Base-by-base conservation (phyloP, 1,140 invertebrate genomes). In the Acromyrmex charruanus region DNA sequence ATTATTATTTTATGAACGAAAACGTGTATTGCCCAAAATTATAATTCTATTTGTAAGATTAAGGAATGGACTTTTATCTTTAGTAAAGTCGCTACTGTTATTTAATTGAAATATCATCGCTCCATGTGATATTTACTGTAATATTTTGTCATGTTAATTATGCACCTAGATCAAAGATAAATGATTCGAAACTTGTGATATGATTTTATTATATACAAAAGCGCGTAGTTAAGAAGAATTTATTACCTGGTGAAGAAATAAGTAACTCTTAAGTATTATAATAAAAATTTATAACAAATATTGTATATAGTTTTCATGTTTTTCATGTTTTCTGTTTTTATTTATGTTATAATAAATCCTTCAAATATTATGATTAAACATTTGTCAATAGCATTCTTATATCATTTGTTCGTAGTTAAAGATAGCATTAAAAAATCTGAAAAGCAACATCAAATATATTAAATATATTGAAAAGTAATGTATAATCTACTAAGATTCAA, bases 51-150 rank as follows among this genome's bases (percentile, higher is more conserved):
- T 49, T 12, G 9, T 79, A 77, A 86, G 66, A 86, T 49, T 51
- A 59, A 61, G n/a, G 4, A 51, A 18, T 21, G 3, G 12, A 82
- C 51, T 55, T 51, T 28, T 66, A 58, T 66, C 58, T 51, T 66
- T 65, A 35, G 21, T 28, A 39, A 49, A 77, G 49, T 75, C 72
- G 39, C 72, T 82, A 53, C 31, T 35, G 16, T 86, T 25, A 90
- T 88, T 88, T 82, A 66, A 90, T 82, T 88, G 25, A 89, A 91
- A 86, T 91, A 86, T 91, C 88, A 84, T 92, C 25, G 84, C 86
- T 90, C 81, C 80, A 87, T 92, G 91, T 92, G 91, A 92, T 92
- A 91, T 91, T 89, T 91, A 89, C 53, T 85, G 77, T 91, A 91
- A 86, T 86, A 61, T 91, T 16, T 87, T n/a, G 81, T 80, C 59